Base-by-base conservation (phyloP, 2,797 vertebrate species). In the Fratercula arctica region DNA sequence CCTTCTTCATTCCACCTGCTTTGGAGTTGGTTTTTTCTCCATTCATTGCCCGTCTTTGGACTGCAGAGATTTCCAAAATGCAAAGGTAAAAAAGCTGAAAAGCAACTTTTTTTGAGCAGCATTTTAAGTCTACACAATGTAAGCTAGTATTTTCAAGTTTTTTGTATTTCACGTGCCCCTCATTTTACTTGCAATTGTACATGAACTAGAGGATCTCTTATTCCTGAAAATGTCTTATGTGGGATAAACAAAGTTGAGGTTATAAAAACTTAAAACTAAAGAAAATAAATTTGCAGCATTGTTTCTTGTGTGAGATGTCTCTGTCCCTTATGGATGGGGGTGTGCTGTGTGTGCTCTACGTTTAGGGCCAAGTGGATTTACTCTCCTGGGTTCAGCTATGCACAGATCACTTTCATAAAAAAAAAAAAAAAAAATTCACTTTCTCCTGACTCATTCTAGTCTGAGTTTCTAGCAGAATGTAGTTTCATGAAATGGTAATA, bases 201-300 rank as follows among this genome's bases (percentile, higher is more conserved):
- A 4, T 89, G 64, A 94, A 77, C 53, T 72, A 80, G 78, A 77
- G 81, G 53, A 61, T 87, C 70, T 93, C 74, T 11, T 92, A 77
- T 61, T 92, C 46, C 81, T 94, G 72, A 61, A 92, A 85, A 90
- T 95, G 86, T 93, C 72, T 83, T 91, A 60, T 3, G 18, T 93
- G 88, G 85, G 93, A 53, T 75, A 78, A 95, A 94, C 50, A 59
- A 82, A 95, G 85, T 60, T 90, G 93, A 95, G 79, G 92, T 89
- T 96, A 94, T 89, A 67, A 94, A 93, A 91, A 74, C 28, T 67
- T 89, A 67, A 90, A 82, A 84, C 39, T 85, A 54, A 94, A 89
- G 89, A 94, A 95, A 94, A 96, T 96, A 96, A 95, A 96, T 88
- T 64, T 94, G 67, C 74, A n/a, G 76, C 83, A 50, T 76, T 96